Evolutionary conservation across 1,140 invertebrate species (phyloP).

Genomic region (Drosophila orena): DNA sequence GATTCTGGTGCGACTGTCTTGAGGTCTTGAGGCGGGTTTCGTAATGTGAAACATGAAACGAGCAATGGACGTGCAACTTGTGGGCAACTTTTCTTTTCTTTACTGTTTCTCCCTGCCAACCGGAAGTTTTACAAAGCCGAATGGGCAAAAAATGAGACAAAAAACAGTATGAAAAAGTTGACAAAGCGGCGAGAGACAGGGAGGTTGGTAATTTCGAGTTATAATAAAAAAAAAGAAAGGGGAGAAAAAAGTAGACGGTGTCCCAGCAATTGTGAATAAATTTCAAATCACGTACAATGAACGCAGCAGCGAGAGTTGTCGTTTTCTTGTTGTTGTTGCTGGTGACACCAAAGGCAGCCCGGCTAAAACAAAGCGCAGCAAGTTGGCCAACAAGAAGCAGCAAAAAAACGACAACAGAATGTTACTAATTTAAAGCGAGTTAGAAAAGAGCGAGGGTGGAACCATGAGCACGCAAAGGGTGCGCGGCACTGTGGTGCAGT

Average conservation of each 20-base stretch:
- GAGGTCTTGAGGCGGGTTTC: conserved; percentile 45
- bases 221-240: conserved; percentile 52
- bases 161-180: conserved; percentile 49
- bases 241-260: conserved; percentile 31
- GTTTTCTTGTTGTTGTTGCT: conserved; percentile 22
- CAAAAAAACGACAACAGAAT: conserved; percentile 35
- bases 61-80: conserved; percentile 53
- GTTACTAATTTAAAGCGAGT: conserved; percentile 74
- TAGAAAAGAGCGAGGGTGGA: conserved; percentile 39
- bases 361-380: conserved; percentile 70
- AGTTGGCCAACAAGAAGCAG: conserved; percentile 33
- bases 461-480: conserved; percentile 16
- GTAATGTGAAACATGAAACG: conserved; percentile 72
- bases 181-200: conserved; percentile 23
- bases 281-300: conserved; percentile 80
- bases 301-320: conserved; percentile 46
- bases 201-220: conserved; percentile 48
- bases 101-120: conserved; percentile 59
- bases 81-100: conserved; percentile 65
- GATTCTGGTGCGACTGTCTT: conserved; percentile 2
- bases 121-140: conserved; percentile 82
- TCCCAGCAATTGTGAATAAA: conserved; percentile 71
- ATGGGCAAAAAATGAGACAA: conserved; percentile 69
- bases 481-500: conserved; percentile 16
- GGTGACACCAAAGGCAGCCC: conserved; percentile 63